Base-by-base conservation (phyloP, 2,797 vertebrate genomes). In the Scarus forsteni region DNA sequence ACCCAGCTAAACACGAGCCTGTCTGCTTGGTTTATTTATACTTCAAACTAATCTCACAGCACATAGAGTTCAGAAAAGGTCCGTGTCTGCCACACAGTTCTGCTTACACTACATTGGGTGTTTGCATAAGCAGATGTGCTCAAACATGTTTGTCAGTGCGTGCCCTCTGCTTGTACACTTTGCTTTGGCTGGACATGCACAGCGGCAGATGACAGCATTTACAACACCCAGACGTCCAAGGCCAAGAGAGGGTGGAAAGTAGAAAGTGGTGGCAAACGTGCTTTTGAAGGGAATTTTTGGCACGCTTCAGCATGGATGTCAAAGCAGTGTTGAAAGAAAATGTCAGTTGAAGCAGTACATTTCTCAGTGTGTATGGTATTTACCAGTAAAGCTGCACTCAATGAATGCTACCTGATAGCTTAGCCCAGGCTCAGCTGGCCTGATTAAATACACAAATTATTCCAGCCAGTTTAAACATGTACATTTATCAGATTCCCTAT, bases 41-140 rank as follows among this genome's bases (percentile, higher is more conserved):
- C 49, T 66, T 45, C 43, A 49, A 42, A 65, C 57, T 45, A 5
- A 75, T 45, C 64, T 50, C 45, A 50, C 62, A 44, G 27, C 55
- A 50, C 46, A 60, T 50, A 35, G 7, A 44, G 56, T 40, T 55
- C 35, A 39, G 27, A 70, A n/a, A 36, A 0, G 18, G 15, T 13
- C 3, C 0, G 1, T 1, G 11, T 48, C 59, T 46, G 53, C 53
- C 3, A 27, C 6, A 39, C 46, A 35, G 8, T 8, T 72, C 14
- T 63, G 15, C 19, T 50, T 57, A 46, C 45, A 18, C 36, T 16
- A 13, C 34, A n/a, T 12, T 13, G 13, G 13, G 12, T 38, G 53
- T 56, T 56, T 19, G 43, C 50, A 46, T 34, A 58, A 42, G 43
- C 35, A 58, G 46, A 51, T 6, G 18, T 45, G 46, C 56, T 61